A percentile compares a stretch with the other conserved stretches of the same genome.
Conservation (phyloP, 2,113 vertebrate species). For the Lutjanus erythropterus region DNA sequence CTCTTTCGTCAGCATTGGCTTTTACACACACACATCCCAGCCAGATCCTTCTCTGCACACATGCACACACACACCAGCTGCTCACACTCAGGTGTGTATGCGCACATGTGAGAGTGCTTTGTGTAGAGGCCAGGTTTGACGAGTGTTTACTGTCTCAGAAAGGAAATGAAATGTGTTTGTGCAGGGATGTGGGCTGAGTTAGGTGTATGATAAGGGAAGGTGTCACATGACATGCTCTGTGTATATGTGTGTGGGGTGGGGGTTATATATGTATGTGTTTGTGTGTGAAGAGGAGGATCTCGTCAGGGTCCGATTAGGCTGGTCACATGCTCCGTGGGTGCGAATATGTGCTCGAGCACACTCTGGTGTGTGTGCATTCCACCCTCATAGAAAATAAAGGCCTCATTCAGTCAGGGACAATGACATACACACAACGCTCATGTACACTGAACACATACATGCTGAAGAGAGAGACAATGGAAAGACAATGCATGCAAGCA, state of each 20-base stretch:
- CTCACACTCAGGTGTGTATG: constrained; percentile 57
- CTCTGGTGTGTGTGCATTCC: constrained; percentile 62
- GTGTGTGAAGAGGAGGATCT: constrained; percentile 43
- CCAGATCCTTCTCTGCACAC: constrained; percentile 56
- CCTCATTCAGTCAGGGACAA: constrained; percentile 83
- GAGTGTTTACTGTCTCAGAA: constrained; percentile 60
- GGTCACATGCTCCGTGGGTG: constrained; percentile 68
- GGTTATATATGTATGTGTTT: constrained; percentile 19
- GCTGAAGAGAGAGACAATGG: constrained; percentile 63
- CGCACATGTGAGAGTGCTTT: constrained; percentile 52
- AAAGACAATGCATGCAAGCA: constrained; percentile 53
- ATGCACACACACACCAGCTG: constrained; percentile 63
- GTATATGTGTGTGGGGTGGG: not conserved
- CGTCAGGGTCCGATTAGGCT: constrained; percentile 62
- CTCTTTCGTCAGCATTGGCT: constrained; percentile 76
- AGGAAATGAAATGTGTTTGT: constrained; percentile 59
- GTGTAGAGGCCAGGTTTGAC: constrained; percentile 39
- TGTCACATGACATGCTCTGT: constrained; percentile 43
- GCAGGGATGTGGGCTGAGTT: constrained; percentile 23
- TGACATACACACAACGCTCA: constrained; percentile 74
- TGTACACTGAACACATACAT: constrained; percentile 66
- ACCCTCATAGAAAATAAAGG: constrained; percentile 77
- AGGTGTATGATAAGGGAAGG: constrained; percentile 43
- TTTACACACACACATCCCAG: constrained; percentile 56
- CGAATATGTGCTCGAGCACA: constrained; percentile 57